Percentiles rank a stretch among this genome's conserved stretches.
These are phyloP conservation scores for Mythimna lalbum DNA, from an alignment of 2,888 invertebrate genomes.

Conservation along the genomic window DNA sequence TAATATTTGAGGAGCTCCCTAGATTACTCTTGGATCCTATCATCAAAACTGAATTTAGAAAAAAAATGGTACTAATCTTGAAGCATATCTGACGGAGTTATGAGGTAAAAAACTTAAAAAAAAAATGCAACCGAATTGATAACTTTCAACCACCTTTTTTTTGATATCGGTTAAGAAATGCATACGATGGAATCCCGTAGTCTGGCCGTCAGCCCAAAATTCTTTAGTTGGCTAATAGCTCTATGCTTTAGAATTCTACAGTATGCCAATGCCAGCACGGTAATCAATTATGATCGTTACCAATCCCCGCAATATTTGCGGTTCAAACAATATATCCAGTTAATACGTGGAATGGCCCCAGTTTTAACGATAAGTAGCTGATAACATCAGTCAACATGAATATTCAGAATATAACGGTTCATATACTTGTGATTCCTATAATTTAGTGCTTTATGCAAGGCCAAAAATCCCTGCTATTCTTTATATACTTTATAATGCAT, in stretches of 20 bases:
- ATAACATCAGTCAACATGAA: conserved; percentile 22
- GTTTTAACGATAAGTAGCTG: conserved; percentile 14
- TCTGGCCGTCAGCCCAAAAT: conserved; percentile 48
- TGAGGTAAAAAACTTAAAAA: no score
- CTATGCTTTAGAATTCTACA: conserved; percentile 35
- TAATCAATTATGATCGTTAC: conserved; percentile 59
- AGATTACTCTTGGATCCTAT: no score
- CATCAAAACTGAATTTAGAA: no score
- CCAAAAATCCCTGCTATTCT: conserved; percentile 19
- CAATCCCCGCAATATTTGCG: conserved; percentile 60
- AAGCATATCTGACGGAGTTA: no score
- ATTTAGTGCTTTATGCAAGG: conserved; percentile 11
- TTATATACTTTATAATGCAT: background rate
- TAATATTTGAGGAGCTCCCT: no score
- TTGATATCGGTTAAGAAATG: background rate
- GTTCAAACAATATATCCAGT: conserved; percentile 40
- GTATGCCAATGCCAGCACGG: conserved; percentile 43
- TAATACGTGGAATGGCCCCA: conserved; percentile 27
- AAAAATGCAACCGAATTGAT: no score
- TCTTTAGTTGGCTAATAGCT: conserved; percentile 54
- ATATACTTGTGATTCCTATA: background rate
- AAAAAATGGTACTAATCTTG: no score
- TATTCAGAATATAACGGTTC: conserved; percentile 4
- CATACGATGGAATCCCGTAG: conserved; percentile 32
- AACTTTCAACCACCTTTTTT: no score